Conservation (phyloP, 35 echinoderm and acorn worm genomes). For the Hemicentrotus pulcherrimus region DNA sequence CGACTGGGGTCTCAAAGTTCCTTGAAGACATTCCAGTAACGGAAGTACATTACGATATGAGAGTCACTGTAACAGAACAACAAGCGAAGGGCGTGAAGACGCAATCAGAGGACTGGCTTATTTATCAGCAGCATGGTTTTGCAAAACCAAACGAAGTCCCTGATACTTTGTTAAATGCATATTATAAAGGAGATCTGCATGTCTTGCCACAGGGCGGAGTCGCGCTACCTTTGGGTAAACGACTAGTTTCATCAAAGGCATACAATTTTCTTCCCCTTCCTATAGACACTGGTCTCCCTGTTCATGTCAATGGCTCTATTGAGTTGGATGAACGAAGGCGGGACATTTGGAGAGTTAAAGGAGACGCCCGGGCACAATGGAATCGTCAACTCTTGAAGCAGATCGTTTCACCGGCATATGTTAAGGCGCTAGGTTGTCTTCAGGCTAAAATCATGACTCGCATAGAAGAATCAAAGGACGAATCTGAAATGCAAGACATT, state of each 20-base stretch:
- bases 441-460: neutral
- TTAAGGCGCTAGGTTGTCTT: neutral
- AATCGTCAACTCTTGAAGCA: constrained; percentile 48
- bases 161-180: neutral
- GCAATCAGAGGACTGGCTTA: constrained; percentile 40
- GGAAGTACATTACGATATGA: neutral
- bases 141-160: neutral
- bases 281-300: constrained; percentile 64
- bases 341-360: constrained; percentile 34
- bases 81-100: neutral
- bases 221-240: constrained; percentile 1
- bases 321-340: constrained; percentile 51
- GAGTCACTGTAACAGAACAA: constrained; percentile 38
- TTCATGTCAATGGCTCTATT: constrained; percentile 73
- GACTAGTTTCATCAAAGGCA: neutral
- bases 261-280: constrained; percentile 71
- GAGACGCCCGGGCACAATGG: constrained; percentile 43
- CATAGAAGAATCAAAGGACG: neutral
- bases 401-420: constrained; percentile 61
- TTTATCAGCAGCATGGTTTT: constrained; percentile 56
- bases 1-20: neutral
- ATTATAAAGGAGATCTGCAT: neutral
- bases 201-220: constrained; percentile 61
- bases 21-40: neutral
- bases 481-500: neutral